Evolutionary conservation across 2,797 vertebrate species (phyloP), one percentile per base, ranked within the genome.

Genomic region (Acipenser transmontanus): DNA sequence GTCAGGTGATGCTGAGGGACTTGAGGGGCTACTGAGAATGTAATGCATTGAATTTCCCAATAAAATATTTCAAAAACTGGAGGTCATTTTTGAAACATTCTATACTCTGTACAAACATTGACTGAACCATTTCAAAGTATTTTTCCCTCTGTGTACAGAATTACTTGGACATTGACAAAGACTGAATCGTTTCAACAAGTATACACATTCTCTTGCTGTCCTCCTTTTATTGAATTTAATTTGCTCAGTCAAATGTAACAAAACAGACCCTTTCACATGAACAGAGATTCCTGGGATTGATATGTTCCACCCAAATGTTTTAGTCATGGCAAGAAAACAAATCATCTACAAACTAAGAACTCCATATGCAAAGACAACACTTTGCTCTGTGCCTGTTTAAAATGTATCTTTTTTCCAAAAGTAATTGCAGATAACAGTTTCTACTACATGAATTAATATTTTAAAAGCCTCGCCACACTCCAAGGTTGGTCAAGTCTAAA

Each of bases 1-100:
- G 85, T 84, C 74, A 70, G 74, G 78, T 72, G 80, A 85, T 34
- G 34, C 3, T 34, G 34, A 34, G 2, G 4, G 4, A 34, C 34
- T 34, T 34, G 34, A 34, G 34, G 34, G 34, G 4, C 34, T 34
- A 34, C 3, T 34, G 34, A 34, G 34, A 34, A 34, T 34, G 34
- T 4, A 34, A 34, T 34, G 34, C 34, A 34, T 4, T 34, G 34
- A 34, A 34, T 34, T 34, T 34, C 34, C 34, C 34, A 4, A 34
- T 34, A 34, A 34, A 34, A 34, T 34, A 34, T 34, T 34, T 34
- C 2, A 34, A 34, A 34, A 34, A 34, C 2, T 4, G 4, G 34
- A 34, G 4, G 34, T 34, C 34, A 34, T 34, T 34, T 34, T 34
- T 34, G 2, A 34, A 34, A 34, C 34, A 34, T 34, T 34, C 34